Base-by-base conservation (phyloP, 1,140 invertebrate species). In the Goniozus legneri region DNA sequence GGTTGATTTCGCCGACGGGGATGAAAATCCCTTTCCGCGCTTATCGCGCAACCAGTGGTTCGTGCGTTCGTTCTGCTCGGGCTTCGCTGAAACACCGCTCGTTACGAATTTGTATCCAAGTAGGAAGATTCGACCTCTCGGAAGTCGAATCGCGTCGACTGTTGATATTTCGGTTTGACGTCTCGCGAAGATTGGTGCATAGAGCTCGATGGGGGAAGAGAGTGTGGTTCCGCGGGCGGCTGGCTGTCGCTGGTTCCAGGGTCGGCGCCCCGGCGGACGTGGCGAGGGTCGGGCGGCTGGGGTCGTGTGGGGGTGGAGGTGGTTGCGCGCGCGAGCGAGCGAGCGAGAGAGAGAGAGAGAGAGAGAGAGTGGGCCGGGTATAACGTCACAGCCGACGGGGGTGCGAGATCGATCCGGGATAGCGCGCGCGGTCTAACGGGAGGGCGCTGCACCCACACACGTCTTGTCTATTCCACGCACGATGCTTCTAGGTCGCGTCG, bases 351-450 rank as follows among this genome's bases (percentile, higher is more conserved):
- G 8, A 8, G 32, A 7, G 30, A 19, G 18, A n/a, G 27, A 39
- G 20, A 12, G 39, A 15, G 33, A 8, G 13, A 18, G 24, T 10
- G 4, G 4, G 24, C 24, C 24, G 24, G 24, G 24, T 27, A 41
- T 58, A 55, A 58, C 56, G 56, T 58, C 56, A 58, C 44, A 45
- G 56, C 51, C 53, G 57, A 58, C 43, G 50, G n/a, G n/a, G n/a
- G n/a, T n/a, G 46, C 46, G 47, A 58, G 56, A 57, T 58, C 56
- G 56, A 58, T 58, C 43, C 56, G 52, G 56, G 56, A 57, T 58
- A n/a, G n/a, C n/a, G n/a, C n/a, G 52, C 56, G 56, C 54, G 56
- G 56, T 58, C 56, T 50, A 50, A n/a, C 54, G 39, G 45, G 54
- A 58, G 56, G 50, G 54, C 50, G 54, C 52, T 27, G 24, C 24